Base-by-base conservation (phyloP, 1,140 invertebrate genomes). In the Antheraea pernyi region DNA sequence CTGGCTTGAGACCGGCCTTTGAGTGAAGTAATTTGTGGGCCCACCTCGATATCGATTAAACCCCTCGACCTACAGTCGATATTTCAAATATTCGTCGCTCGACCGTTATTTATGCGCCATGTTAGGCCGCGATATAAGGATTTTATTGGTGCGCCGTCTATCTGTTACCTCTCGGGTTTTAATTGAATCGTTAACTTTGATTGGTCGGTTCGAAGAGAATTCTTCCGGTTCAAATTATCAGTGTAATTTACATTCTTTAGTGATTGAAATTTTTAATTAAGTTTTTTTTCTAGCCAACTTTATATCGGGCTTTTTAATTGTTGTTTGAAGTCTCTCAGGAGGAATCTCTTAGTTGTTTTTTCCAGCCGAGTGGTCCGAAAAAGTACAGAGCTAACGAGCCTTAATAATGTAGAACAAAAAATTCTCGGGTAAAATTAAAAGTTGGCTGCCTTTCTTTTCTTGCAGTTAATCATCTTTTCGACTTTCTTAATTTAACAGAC, bases 101-200 rank as follows among this genome's bases (percentile, higher is more conserved):
- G 19, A 75, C 72, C 74, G 79, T 81, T 80, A 85, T 86, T 86
- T 82, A 85, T 85, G 76, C 67, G 74, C 77, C 79, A 76, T 84
- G 83, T 79, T 76, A 78, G 71, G 71, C 66, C 39, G 59, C 69
- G 82, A 83, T 86, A 88, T 82, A 82, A 80, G 79, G 79, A 80
- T 86, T 86, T 84, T 81, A 85, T 83, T 82, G 81, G 74, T 70
- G 10, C 39, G 53, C 63, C 69, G 65, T 71, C 72, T 72, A 76
- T 79, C 75, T 75, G 46, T 76, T 81, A 82, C 75, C 79, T 85
- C 82, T 80, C 73, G 70, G 60, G 59, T 80, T 88, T 86, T 88
- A 88, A 88, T 88, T 86, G 83, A 83, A 88, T 82, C 74, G 79
- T 81, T 85, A 85, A 82, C 73, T 82, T 78, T 72, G 71, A 82